Evolutionary conservation across 2,888 invertebrate species (phyloP).

Genomic region (Archips crataeganus): DNA sequence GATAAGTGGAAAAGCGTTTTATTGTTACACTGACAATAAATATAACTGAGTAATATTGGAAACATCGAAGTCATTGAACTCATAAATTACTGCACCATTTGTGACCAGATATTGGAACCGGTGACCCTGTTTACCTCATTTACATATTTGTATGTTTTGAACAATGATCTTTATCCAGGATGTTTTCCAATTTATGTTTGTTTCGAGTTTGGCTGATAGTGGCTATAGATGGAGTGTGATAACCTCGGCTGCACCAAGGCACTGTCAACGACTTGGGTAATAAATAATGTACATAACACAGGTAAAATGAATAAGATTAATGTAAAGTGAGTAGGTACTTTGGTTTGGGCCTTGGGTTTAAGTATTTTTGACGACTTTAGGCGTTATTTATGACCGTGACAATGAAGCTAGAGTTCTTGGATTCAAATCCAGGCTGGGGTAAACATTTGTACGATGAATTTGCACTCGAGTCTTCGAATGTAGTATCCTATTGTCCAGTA

Average conservation of each 20-base stretch:
- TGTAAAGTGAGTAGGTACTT: neutral
- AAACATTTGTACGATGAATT: too few relatives aligned
- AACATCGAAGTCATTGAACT: conserved; percentile 45
- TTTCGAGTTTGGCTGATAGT: neutral
- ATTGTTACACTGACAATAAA: conserved; percentile 40
- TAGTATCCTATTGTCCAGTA: too few relatives aligned
- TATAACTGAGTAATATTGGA: conserved; percentile 18
- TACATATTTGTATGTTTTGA: conserved; percentile 19
- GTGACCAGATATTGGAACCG: conserved; percentile 24
- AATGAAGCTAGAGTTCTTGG: too few relatives aligned
- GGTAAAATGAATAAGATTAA: too few relatives aligned
- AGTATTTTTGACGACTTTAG: too few relatives aligned
- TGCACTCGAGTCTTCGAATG: too few relatives aligned
- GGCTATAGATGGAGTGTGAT: neutral
- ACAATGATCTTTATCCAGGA: conserved; percentile 23
- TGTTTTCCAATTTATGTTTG: conserved; percentile 20
- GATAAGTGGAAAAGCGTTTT: conserved; percentile 45
- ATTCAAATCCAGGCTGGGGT: too few relatives aligned
- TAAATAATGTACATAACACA: neutral
- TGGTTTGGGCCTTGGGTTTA: too few relatives aligned
- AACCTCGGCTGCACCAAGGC: neutral
- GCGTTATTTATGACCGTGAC: too few relatives aligned
- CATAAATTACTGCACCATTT: conserved; percentile 41
- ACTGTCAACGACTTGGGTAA: conserved; percentile 9
- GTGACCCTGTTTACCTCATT: conserved; percentile 31